Evolutionary conservation across 2,888 invertebrate species (phyloP).

Genomic region (Dolichopus griseipennis): DNA sequence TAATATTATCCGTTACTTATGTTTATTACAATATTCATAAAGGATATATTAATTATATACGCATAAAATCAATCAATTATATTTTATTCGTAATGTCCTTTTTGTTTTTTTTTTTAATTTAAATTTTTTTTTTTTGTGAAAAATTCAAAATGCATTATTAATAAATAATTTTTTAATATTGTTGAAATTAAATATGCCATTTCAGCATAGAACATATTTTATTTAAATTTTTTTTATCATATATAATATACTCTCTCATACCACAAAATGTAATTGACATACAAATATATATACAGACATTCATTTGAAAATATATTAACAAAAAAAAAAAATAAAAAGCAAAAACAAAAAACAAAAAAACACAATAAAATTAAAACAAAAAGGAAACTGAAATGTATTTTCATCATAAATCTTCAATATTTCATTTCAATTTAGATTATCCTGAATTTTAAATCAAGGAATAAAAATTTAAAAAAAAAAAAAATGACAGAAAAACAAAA

Average conservation of each 20-base stretch:
- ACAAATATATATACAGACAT: neutral
- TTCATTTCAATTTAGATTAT: conserved; percentile 3
- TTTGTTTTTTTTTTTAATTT: too few species aligned
- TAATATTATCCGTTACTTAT: too few species aligned
- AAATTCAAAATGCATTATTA: neutral
- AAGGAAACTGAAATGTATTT: too few species aligned
- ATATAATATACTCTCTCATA: too few species aligned
- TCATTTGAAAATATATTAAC: too few species aligned
- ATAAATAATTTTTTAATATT: conserved; percentile 2
- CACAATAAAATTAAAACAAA: too few species aligned
- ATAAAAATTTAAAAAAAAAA: neutral
- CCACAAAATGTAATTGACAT: too few species aligned
- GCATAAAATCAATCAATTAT: neutral
- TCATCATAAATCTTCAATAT: neutral
- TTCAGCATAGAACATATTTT: neutral
- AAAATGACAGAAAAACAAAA: neutral
- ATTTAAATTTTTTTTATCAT: neutral
- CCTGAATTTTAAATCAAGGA: neutral
- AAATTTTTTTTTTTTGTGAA: neutral
- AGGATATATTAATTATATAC: neutral
- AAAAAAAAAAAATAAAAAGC: neutral
- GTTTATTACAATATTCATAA: neutral
- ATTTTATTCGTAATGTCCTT: neutral
- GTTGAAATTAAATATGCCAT: neutral
- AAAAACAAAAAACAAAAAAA: neutral